Evolutionary conservation across 2,797 vertebrate species (phyloP).

Genomic region (Enteromius paludinosus): DNA sequence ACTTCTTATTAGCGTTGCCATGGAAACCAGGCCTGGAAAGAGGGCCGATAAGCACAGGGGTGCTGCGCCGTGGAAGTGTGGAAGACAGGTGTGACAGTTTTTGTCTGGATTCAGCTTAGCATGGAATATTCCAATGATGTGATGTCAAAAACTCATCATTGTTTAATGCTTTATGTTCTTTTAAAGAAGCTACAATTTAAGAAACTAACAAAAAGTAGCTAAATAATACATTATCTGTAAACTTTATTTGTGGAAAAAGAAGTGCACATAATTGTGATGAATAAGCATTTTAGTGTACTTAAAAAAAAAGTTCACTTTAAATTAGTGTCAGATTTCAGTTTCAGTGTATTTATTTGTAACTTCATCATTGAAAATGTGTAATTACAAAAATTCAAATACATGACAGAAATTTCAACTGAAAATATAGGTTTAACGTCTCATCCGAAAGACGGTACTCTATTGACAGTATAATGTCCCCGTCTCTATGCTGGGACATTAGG

Average conservation of each 20-base stretch:
- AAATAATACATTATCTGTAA: background rate
- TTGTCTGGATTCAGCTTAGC: slow-evolving; percentile 28
- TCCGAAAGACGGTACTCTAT: too few relatives aligned
- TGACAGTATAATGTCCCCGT: too few relatives aligned
- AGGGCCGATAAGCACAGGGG: slow-evolving; percentile 36
- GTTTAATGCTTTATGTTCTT: background rate
- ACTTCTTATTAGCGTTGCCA: slow-evolving; percentile 59
- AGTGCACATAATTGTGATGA: background rate
- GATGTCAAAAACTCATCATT: background rate
- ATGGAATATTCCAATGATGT: background rate
- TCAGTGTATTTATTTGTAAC: too few relatives aligned
- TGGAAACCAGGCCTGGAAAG: slow-evolving; percentile 62
- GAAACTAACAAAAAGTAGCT: background rate
- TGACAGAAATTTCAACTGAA: background rate
- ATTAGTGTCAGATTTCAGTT: background rate
- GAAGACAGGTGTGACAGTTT: slow-evolving; percentile 36
- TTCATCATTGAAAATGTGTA: background rate
- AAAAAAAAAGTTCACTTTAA: background rate
- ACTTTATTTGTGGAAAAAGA: background rate
- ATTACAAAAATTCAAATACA: background rate
- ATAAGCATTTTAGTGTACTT: background rate
- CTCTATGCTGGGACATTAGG: too few relatives aligned
- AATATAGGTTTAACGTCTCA: too few relatives aligned
- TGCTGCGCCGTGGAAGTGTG: slow-evolving; percentile 27
- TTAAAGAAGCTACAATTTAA: background rate